These are phyloP conservation scores for Tinamus guttatus DNA, from an alignment of 2,113 vertebrate species.

Conservation along the genomic window DNA sequence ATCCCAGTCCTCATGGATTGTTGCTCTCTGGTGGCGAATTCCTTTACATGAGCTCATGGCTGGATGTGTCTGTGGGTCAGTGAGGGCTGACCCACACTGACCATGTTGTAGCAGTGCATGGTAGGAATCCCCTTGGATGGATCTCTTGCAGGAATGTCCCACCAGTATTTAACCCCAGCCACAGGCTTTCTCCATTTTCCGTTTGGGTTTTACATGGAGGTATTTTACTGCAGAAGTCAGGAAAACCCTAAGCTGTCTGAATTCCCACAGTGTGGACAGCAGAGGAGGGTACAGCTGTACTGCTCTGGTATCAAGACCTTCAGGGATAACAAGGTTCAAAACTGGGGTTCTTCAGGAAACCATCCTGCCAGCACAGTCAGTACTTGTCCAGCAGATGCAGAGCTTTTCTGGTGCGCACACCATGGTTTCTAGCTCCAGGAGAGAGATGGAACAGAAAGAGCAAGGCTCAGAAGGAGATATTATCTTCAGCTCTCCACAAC, in stretches of 20 bases:
- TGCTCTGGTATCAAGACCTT: not conserved
- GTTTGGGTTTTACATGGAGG: not conserved
- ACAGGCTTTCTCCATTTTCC: not conserved
- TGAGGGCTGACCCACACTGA: accelerated
- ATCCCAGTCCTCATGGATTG: not conserved
- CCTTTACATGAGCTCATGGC: not conserved
- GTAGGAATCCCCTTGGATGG: not conserved
- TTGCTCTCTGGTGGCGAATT: not conserved
- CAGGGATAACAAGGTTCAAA: not conserved
- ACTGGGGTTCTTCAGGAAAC: not conserved
- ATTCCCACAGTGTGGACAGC: accelerated
- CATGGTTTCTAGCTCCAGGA: not conserved
- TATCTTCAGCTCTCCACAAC: not conserved
- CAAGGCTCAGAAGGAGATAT: not conserved
- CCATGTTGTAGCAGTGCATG: accelerated
- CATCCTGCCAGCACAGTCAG: not conserved
- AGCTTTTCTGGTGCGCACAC: accelerated
- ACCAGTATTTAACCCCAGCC: not conserved
- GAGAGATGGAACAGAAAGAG: not conserved
- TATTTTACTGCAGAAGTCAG: not conserved
- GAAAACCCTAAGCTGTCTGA: not conserved
- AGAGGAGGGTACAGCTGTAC: accelerated
- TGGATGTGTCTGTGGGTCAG: not conserved
- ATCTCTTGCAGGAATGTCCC: not conserved
- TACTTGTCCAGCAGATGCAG: too few relatives aligned